A percentile compares a stretch with the other conserved stretches of the same genome.
phyloP scores from a whole-genome alignment of 2,888 invertebrate species.

The Hemaris fuciformis region DNA sequence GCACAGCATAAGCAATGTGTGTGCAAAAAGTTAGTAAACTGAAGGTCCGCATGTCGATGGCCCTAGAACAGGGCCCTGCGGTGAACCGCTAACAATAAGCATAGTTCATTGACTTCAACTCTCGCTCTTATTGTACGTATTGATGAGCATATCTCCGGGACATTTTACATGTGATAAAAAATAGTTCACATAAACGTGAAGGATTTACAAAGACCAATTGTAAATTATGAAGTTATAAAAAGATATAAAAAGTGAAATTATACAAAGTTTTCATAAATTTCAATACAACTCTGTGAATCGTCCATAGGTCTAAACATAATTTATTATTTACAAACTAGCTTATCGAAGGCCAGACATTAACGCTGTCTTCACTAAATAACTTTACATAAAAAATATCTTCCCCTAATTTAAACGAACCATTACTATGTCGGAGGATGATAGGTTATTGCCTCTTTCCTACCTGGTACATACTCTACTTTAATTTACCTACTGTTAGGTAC shows the following conservation, averaged over 20 bases:
- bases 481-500: no score
- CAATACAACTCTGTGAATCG: no score
- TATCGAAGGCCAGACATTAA: no score
- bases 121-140: constrained; percentile 45
- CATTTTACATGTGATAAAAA: constrained; percentile 6
- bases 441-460: neutral
- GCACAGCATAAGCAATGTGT: no score
- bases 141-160: constrained; percentile 22
- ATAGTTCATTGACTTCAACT: constrained; percentile 52
- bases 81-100: constrained; percentile 53
- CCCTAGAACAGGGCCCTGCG: constrained; percentile 51
- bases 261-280: no score
- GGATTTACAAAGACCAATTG: neutral
- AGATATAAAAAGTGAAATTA: no score
- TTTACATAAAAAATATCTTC: no score
- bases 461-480: neutral
- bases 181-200: neutral
- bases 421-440: neutral
- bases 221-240: no score
- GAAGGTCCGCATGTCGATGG: constrained; percentile 33
- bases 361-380: no score
- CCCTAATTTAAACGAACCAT: no score
- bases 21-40: constrained; percentile 34
- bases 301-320: no score
- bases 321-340: no score